Evolutionary conservation across 2,888 invertebrate species (phyloP).

Genomic region (Aleiodes testaceus): DNA sequence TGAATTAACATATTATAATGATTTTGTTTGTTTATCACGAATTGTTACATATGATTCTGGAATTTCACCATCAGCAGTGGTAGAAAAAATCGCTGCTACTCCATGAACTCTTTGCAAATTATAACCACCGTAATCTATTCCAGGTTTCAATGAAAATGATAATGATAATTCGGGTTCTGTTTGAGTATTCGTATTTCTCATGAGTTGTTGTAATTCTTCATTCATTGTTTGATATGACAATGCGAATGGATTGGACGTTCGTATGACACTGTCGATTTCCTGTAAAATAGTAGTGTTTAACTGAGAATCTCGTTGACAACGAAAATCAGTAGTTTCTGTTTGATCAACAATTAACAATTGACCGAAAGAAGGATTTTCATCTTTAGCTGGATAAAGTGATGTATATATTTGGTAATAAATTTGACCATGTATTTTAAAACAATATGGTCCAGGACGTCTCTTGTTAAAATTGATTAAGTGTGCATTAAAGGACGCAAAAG

Average conservation of each 20-base stretch:
- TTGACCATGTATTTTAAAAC: conserved; percentile 1
- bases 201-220: conserved; percentile 39
- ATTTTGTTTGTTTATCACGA: conserved; percentile 45
- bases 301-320: too few species aligned
- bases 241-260: too few species aligned
- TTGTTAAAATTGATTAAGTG: conserved; percentile 14
- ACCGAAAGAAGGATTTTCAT: too few species aligned
- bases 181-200: background rate
- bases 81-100: conserved; percentile 38
- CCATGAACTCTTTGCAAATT: conserved; percentile 47
- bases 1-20: conserved; percentile 47
- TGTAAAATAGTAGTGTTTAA: background rate
- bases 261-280: conserved; percentile 6
- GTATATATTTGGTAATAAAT: background rate
- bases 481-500: background rate
- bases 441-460: conserved; percentile 33
- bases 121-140: conserved; percentile 45
- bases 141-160: conserved; percentile 38
- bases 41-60: conserved; percentile 48
- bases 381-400: background rate
- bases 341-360: too few species aligned
- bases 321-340: too few species aligned
- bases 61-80: conserved; percentile 46
- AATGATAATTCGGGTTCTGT: conserved; percentile 39
- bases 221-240: conserved; percentile 45